A percentile compares a stretch with the other conserved stretches of the same genome.
These are phyloP conservation scores for Archips xylosteana DNA, from an alignment of 2,888 invertebrate genomes.

Conservation along the genomic window DNA sequence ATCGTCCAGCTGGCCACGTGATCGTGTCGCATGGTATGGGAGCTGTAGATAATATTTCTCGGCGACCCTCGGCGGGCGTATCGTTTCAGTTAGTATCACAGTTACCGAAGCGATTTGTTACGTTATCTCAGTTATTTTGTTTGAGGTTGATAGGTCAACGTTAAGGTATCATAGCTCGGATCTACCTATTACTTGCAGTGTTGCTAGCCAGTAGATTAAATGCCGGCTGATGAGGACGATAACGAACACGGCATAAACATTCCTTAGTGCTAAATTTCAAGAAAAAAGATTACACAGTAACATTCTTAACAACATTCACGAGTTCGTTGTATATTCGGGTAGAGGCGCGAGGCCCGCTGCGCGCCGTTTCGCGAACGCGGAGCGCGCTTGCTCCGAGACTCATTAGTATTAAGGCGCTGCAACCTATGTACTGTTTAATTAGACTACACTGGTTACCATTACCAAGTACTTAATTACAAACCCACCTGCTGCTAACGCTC, in stretches of 20 bases:
- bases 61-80: constrained; percentile 66
- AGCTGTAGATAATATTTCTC: constrained; percentile 73
- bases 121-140: constrained; percentile 79
- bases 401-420: constrained; percentile 34
- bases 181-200: constrained; percentile 29
- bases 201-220: constrained; percentile 48
- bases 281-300: not conserved
- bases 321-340: not conserved
- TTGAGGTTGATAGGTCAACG: constrained; percentile 80
- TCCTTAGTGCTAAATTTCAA: not conserved
- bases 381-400: constrained; percentile 2
- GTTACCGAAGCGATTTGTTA: constrained; percentile 79
- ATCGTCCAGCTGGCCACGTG: constrained; percentile 12
- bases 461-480: constrained; percentile 58
- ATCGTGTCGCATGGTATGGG: constrained; percentile 36
- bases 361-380: not conserved
- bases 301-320: not conserved
- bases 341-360: constrained; percentile 7
- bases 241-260: constrained; percentile 8
- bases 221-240: constrained; percentile 13
- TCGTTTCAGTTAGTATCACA: constrained; percentile 72
- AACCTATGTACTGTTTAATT: constrained; percentile 54
- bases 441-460: constrained; percentile 52
- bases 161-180: constrained; percentile 44
- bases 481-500: constrained; percentile 51